Evolutionary conservation across 2,888 invertebrate genomes (phyloP), one percentile per base, ranked within the genome.

Genomic region (Heliconius ismenius): DNA sequence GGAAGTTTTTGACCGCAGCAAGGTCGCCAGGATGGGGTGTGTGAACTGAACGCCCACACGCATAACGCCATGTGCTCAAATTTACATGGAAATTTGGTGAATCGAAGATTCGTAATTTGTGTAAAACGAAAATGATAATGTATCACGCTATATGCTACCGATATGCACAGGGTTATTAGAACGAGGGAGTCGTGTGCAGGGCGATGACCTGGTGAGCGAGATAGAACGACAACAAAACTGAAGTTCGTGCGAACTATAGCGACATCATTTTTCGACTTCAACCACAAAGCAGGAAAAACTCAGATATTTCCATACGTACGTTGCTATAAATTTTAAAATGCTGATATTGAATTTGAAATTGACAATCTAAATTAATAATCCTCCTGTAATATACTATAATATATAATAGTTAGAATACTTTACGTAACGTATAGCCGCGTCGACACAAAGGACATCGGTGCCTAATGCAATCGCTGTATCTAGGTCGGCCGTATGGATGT

Each of bases 221-320:
- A 93, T 87, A 82, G 93, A 92, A 84, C 87, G 90, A 94, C 93
- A 94, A 94, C 93, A 94, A 92, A 87, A 82, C 87, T 92, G 93
- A 93, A 93, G 92, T 93, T 93, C 88, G 92, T 87, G 89, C 91
- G 87, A 79, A 81, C 81, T 81, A 78, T 54, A 39, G 64, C 76
- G 79, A 72, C 79, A 78, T 74, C 73, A 74, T 78, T 60, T 76
- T 77, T 69, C 63, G 63, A 76, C 13, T 67, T 43, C 49, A 62
- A 49, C 72, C 62, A 62, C 67, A 64, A 73, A 76, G 43, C 24
- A 69, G 54, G 72, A 68, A 77, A 73, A 73, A 24, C 9, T 32
- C 21, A 11, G n/a, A 58, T 70, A 70, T 32, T 49, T 13, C 21
- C 21, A 21, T 58, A n/a, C 13, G 28, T 1, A 32, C 1, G n/a